Conservation (phyloP, 2,113 vertebrate genomes). For the Glaucidium brasilianum region DNA sequence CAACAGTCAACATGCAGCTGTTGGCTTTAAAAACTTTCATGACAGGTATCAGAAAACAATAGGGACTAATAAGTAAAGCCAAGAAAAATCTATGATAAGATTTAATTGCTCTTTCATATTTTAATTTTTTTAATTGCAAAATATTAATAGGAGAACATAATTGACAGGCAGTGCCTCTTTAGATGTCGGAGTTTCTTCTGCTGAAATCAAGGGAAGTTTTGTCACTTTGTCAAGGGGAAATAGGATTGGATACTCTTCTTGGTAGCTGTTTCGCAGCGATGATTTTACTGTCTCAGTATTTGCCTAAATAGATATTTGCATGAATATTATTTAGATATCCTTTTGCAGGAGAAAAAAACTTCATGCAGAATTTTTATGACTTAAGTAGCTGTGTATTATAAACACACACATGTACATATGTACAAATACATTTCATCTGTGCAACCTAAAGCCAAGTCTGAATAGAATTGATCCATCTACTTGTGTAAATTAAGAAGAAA, state of each 20-base stretch:
- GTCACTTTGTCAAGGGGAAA: background rate
- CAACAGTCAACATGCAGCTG: background rate
- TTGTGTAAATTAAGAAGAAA: background rate
- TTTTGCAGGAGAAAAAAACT: background rate
- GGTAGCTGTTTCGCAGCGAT: background rate
- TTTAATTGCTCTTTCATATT: background rate
- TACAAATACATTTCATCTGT: background rate
- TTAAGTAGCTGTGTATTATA: background rate
- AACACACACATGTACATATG: accelerated
- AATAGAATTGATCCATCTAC: background rate
- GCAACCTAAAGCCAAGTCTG: background rate
- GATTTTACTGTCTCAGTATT: background rate
- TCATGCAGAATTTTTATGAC: background rate
- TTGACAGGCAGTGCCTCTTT: background rate
- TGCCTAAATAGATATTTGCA: background rate
- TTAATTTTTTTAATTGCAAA: background rate
- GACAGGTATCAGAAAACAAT: background rate
- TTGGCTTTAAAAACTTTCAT: background rate
- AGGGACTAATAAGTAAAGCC: background rate
- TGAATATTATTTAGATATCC: background rate
- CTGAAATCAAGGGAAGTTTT: background rate
- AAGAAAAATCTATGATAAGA: background rate
- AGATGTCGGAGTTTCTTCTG: background rate
- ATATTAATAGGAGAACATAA: background rate
- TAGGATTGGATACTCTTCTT: background rate